Base-by-base conservation (phyloP, 2,797 vertebrate genomes). In the Sebastes iracundus region DNA sequence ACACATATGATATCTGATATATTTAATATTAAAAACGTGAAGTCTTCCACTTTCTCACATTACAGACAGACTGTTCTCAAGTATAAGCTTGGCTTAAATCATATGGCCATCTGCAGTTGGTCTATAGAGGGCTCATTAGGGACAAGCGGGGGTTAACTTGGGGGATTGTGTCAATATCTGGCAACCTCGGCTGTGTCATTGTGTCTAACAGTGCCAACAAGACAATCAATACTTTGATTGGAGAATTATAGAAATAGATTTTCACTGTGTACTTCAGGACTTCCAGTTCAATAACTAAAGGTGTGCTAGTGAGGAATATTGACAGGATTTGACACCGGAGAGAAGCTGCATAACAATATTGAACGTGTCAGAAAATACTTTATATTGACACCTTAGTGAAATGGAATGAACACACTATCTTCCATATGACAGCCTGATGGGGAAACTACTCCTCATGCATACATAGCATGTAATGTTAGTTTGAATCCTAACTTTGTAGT, bases 181-280 rank as follows among this genome's bases (percentile, higher is more conserved):
- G 82, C 87, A 84, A 88, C 83, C 82, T 81, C 9, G 2, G 22
- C 35, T 3, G 33, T 77, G 62, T 81, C 79, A 68, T 72, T 85
- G 82, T 83, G 75, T 83, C 87, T 64, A 86, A 88, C 77, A 71
- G 80, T 46, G 83, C 90, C 77, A 84, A 86, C 79, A 72, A 62
- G 58, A 61, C 76, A 76, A 82, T 93, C 90, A 62, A 90, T 92
- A 72, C 38, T 83, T 91, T 90, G 90, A 92, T 87, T 91, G 73
- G 65, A 76, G 79, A 88, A 90, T 93, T 90, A 92, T 91, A 77
- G 81, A 84, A 82, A 92, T 81, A 11, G 82, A 91, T 93, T 92
- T 80, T 64, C 22, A 70, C 58, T 56, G 61, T 81, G 81, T 87
- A 72, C 77, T 79, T 89, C 77, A 76, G 69, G 71, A 77, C 61